Evolutionary conservation across 1,140 invertebrate genomes (phyloP).

Genomic region (Atta colombica): DNA sequence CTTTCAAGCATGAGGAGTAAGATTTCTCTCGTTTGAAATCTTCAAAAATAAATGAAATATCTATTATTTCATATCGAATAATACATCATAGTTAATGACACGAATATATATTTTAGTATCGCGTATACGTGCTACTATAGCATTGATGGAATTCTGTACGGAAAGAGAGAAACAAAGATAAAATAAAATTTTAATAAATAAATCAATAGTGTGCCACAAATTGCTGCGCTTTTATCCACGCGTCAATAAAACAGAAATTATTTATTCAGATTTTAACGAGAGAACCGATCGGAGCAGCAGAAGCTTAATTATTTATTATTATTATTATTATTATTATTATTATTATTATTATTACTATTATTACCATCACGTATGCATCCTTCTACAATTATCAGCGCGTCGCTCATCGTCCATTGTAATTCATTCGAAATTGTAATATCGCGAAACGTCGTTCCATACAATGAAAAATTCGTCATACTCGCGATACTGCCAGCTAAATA

Average conservation of each 20-base stretch:
- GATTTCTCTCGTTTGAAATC: neutral
- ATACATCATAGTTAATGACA: neutral
- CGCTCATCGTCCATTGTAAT: constrained; percentile 27
- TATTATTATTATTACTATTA: constrained; percentile 29
- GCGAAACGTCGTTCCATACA: neutral
- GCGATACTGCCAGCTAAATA: constrained; percentile 25
- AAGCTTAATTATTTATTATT: constrained; percentile 36
- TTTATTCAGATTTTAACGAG: constrained; percentile 46
- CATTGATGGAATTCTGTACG: constrained; percentile 6
- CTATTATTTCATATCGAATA: constrained; percentile 12
- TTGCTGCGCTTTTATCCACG: neutral
- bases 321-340: constrained; percentile 36
- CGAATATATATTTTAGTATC: constrained; percentile 14
- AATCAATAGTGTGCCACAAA: constrained; percentile 40
- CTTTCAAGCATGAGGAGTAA: neutral
- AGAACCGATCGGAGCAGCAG: neutral
- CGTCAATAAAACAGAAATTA: constrained; percentile 43
- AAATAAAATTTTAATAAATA: constrained; percentile 41
- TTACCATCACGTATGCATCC: neutral
- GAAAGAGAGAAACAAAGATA: neutral
- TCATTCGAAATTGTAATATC: constrained; percentile 34
- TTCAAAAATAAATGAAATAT: neutral
- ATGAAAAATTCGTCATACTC: constrained; percentile 17
- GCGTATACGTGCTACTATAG: no score
- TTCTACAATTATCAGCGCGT: constrained; percentile 39